phyloP scores from a whole-genome alignment of 2,888 invertebrate species.

The Rotaria socialis region DNA sequence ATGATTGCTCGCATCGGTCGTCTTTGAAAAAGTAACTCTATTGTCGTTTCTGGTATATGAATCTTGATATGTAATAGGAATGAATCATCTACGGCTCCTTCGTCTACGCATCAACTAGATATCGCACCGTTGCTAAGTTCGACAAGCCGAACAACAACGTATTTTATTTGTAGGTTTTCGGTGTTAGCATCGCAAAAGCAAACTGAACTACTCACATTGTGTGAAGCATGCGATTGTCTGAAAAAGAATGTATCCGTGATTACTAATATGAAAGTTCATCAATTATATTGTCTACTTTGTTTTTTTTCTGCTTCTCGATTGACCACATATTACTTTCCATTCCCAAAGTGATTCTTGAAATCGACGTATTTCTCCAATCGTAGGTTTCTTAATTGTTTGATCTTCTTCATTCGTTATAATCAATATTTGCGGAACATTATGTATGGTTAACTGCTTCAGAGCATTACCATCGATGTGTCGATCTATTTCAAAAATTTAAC shows the following conservation, averaged over 20 bases:
- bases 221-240: not conserved
- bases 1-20: no score
- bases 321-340: not conserved
- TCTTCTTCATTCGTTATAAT: not conserved
- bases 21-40: no score
- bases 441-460: not conserved
- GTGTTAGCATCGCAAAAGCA: not conserved
- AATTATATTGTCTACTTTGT: not conserved
- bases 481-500: not conserved
- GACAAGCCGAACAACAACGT: no score
- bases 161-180: no score
- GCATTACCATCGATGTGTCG: not conserved
- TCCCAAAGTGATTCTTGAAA: not conserved
- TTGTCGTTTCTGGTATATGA: no score
- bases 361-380: not conserved
- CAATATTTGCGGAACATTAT: not conserved
- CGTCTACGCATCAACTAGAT: no score
- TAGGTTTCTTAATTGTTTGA: not conserved
- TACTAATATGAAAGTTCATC: no score
- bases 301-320: not conserved
- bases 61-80: no score
- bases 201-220: not conserved
- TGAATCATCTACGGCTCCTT: no score
- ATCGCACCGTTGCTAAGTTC: no score
- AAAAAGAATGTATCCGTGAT: not conserved